Conservation (phyloP, 2,797 vertebrate species). For the Bradypodion pumilum region DNA sequence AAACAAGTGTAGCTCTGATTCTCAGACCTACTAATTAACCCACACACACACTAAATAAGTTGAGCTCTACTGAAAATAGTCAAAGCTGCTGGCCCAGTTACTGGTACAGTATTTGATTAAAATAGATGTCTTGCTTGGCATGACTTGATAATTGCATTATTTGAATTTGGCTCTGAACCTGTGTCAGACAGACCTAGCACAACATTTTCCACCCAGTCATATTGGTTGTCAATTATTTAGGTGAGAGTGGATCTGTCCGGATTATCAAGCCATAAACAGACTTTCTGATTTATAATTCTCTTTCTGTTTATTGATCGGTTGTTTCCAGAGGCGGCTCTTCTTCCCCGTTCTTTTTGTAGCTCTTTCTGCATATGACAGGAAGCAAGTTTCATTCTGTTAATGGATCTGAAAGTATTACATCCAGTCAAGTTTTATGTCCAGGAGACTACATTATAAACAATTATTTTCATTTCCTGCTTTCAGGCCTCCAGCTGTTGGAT, state of each 20-base stretch:
- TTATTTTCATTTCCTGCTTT: constrained; percentile 38
- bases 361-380: neutral
- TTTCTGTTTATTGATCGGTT: neutral
- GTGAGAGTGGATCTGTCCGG: neutral
- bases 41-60: neutral
- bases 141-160: neutral
- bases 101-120: neutral
- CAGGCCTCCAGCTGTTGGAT: constrained; percentile 94
- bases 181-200: neutral
- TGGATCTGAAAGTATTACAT: neutral
- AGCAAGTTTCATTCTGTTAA: neutral
- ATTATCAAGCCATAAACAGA: neutral
- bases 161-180: neutral
- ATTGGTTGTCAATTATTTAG: neutral
- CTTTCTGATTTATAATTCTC: neutral
- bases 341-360: no score
- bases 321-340: neutral
- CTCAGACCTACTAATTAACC: neutral
- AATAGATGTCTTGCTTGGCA: neutral
- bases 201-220: neutral
- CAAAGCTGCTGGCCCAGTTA: neutral
- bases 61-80: neutral
- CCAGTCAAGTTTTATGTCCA: neutral
- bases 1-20: neutral
- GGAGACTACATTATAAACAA: constrained; percentile 7